Evolutionary conservation across 2,113 vertebrate genomes (phyloP).

Genomic region (Pangasianodon hypophthalmus): DNA sequence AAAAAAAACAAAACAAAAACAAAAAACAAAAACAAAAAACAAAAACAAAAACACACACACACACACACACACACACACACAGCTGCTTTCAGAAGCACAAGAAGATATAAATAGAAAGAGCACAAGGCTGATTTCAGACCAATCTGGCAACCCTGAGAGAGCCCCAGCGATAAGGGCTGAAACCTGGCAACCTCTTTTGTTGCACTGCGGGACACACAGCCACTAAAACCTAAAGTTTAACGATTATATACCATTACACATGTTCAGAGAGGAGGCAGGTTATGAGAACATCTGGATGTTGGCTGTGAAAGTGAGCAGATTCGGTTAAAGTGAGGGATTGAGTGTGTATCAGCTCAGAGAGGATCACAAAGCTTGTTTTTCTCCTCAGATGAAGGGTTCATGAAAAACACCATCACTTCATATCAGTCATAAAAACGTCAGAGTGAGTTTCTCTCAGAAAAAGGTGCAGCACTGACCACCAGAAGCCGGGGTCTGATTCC

Average conservation of each 20-base stretch:
- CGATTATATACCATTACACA: not conserved
- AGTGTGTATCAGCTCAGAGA: not conserved
- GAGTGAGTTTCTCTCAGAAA: not conserved
- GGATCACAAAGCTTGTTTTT: not conserved
- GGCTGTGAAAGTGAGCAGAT: not conserved
- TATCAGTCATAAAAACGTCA: not conserved
- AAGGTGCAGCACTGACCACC: not conserved
- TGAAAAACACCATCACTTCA: not conserved
- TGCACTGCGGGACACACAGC: not conserved
- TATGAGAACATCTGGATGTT: not conserved
- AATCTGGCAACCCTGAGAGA: slow-evolving; percentile 15
- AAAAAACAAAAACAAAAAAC: too few species aligned
- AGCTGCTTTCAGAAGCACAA: not conserved
- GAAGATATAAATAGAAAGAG: not conserved
- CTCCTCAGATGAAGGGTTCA: not conserved
- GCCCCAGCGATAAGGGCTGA: not conserved
- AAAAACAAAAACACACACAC: not conserved
- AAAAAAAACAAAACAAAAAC: not conserved
- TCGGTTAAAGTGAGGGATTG: not conserved
- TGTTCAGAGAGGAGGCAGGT: not conserved
- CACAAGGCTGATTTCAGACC: not conserved
- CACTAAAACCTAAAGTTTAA: not conserved
- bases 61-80: too few species aligned
- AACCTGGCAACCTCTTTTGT: slow-evolving; percentile 41
- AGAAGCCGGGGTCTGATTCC: not conserved